Conservation (phyloP, 2,797 vertebrate species). For the Poecile montanus region DNA sequence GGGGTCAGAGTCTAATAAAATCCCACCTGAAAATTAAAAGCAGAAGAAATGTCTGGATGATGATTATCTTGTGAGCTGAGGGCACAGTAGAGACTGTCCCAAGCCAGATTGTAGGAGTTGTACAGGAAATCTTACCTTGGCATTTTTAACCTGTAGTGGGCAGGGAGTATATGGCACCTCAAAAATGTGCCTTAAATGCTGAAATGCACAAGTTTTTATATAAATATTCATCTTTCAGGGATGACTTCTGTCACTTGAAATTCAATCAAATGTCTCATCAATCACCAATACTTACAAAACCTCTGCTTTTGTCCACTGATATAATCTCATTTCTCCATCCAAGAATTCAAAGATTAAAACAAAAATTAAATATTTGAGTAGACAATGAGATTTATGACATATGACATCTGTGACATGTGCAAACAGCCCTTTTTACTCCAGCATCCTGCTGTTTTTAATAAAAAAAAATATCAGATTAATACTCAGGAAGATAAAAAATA, state of each 20-base stretch:
- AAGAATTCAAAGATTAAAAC: slow-evolving; percentile 21
- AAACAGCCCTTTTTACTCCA: slow-evolving; percentile 1
- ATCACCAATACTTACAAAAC: neutral
- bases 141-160: neutral
- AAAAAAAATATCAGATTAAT: neutral
- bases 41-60: neutral
- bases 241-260: neutral
- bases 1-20: neutral
- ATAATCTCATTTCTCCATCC: neutral
- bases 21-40: neutral
- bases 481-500: neutral
- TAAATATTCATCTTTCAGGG: neutral
- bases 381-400: neutral
- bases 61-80: neutral
- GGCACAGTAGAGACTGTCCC: neutral
- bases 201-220: neutral
- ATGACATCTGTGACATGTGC: neutral
- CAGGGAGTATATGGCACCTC: neutral
- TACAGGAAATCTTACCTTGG: neutral
- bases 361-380: neutral
- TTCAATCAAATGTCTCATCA: neutral
- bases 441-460: neutral
- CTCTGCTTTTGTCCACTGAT: neutral
- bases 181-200: neutral
- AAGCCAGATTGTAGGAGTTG: neutral